phyloP scores from a whole-genome alignment of 2,113 vertebrate genomes.

The Steatornis caripensis region DNA sequence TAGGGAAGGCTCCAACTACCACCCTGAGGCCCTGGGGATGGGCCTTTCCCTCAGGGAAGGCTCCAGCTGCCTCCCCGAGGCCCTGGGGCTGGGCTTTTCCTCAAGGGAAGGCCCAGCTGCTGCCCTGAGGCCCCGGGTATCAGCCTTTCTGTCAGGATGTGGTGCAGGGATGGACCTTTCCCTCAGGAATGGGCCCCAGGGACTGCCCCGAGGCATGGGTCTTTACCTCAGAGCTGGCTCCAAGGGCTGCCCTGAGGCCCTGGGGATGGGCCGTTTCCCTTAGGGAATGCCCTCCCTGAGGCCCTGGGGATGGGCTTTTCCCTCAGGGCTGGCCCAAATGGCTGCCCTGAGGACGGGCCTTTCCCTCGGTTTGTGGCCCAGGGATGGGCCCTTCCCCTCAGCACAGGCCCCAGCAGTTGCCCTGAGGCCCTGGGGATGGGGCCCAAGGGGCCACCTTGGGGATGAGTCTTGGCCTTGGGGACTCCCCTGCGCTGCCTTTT shows the following conservation, averaged over 20 bases:
- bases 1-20: too few species aligned
- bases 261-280: too few species aligned
- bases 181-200: background rate
- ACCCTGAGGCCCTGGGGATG: background rate
- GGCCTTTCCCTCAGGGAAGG: background rate
- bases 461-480: background rate
- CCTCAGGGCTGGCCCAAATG: rapidly evolving
- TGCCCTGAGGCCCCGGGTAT: too few species aligned
- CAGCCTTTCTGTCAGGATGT: too few species aligned
- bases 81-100: background rate
- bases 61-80: too few species aligned
- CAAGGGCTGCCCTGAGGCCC: too few species aligned
- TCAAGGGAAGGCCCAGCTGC: background rate
- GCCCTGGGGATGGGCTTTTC: too few species aligned
- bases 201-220: too few species aligned
- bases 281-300: background rate
- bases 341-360: rapidly evolving
- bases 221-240: background rate
- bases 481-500: background rate
- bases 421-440: rapidly evolving
- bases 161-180: too few species aligned
- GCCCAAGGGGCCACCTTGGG: too few species aligned
- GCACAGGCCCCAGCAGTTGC: rapidly evolving
- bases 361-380: too few species aligned
- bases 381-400: rapidly evolving